Conservation (phyloP, 2,113 vertebrate species). For the Clarias macrocephalus region DNA sequence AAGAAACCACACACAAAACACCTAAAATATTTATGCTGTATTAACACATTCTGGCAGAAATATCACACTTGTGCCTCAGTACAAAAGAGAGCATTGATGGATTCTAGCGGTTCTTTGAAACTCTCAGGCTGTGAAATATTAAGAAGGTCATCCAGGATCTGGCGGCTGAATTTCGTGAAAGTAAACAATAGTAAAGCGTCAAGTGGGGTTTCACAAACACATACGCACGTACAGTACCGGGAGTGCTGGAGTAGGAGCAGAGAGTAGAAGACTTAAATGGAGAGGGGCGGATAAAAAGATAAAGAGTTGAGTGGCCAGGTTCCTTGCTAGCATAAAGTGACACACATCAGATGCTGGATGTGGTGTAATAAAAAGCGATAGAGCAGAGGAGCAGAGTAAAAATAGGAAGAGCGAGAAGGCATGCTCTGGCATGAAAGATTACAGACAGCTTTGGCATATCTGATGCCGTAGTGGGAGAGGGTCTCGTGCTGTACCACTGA, state of each 20-base stretch:
- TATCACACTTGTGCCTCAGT: slow-evolving; percentile 21
- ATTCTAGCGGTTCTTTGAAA: slow-evolving; percentile 18
- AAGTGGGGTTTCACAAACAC: slow-evolving; percentile 20
- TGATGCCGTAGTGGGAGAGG: background rate
- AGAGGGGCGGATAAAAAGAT: background rate
- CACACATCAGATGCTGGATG: slow-evolving; percentile 26
- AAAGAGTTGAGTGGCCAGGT: slow-evolving; percentile 19
- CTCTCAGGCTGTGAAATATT: slow-evolving; percentile 49
- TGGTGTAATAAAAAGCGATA: slow-evolving; percentile 11
- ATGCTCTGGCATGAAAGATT: slow-evolving; percentile 11
- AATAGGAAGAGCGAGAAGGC: background rate
- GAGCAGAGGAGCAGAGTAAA: slow-evolving; percentile 2
- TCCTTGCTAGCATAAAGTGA: slow-evolving; percentile 39
- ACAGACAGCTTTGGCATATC: slow-evolving; percentile 20
- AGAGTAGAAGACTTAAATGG: background rate
- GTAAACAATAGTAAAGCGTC: slow-evolving; percentile 42
- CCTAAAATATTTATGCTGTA: slow-evolving; percentile 37
- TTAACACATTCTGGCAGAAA: slow-evolving; percentile 38
- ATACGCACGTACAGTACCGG: background rate
- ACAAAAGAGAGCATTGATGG: slow-evolving; percentile 25
- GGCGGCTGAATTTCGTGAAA: slow-evolving; percentile 31
- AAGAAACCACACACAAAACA: background rate
- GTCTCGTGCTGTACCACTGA: slow-evolving; percentile 17
- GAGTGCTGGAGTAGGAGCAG: background rate
- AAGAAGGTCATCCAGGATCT: slow-evolving; percentile 44